Evolutionary conservation across 2,113 vertebrate species (phyloP), one percentile per base, ranked within the genome.

Genomic region (Eudyptes chrysolophus): DNA sequence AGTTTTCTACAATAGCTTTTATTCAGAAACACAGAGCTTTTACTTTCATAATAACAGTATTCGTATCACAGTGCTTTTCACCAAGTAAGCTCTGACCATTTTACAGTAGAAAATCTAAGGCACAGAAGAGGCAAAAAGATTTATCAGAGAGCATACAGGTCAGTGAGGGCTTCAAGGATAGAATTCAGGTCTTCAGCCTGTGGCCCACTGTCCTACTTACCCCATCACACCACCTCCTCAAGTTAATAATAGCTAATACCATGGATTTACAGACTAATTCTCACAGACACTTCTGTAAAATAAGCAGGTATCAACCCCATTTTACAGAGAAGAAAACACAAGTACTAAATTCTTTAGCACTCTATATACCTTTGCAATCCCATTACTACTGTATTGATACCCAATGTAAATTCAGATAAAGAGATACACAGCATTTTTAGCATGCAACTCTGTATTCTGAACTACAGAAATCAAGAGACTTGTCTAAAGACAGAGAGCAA

Each of bases 161-260:
- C 89, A 82, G 34, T 1, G 7, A 84, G 21, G 60, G 44, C 48
- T 79, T 82, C 64, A 60, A 75, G 44, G 61, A 84, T 1, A 77
- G 36, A 84, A 82, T 49, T 82, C 49, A 84, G 38, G 29, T 69
- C 74, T 71, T 84, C 72, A 85, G 57, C 9, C 69, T 51, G 42
- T 17, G 26, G 89, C 69, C 57, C 49, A 52, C 2, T 87, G 84
- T 83, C 95, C 97, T 96, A 95, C 65, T 97, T 94, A 97, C 32
- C 81, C 84, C 40, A 40, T 20, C 24, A 48, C 77, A 91, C 81
- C 89, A 68, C 74, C 89, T 93, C 92, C 77, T 84, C 81, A 85
- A 55, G 97, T 93, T 97, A 97, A 97, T 95, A 95, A 96, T 96
- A 97, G 96, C 87, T 96, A 97, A 97, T 82, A 52, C 97, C 70